phyloP scores from a whole-genome alignment of 1,140 invertebrate genomes.

The Polypedilum vanderplanki region DNA sequence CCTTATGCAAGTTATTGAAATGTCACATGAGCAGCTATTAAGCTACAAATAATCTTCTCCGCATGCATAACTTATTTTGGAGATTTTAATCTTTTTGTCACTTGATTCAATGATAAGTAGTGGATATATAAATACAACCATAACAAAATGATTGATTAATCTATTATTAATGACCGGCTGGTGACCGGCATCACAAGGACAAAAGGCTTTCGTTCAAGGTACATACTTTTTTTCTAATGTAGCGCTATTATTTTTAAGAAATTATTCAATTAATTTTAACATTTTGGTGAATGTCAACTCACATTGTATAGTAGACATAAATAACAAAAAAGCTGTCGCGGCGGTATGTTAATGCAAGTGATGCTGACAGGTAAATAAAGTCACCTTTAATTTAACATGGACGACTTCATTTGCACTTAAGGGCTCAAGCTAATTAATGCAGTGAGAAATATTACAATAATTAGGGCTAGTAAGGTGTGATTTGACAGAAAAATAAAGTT shows the following conservation, averaged over 20 bases:
- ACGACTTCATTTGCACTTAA: too few species aligned
- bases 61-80: not conserved
- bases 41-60: not conserved
- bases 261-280: slow-evolving; percentile 20
- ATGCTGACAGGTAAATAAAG: too few species aligned
- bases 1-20: slow-evolving; percentile 6
- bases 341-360: too few species aligned
- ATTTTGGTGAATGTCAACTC: slow-evolving; percentile 2
- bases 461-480: too few species aligned
- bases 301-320: too few species aligned
- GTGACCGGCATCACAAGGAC: not conserved
- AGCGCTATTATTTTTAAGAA: not conserved
- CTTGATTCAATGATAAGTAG: not conserved
- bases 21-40: not conserved
- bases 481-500: too few species aligned
- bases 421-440: too few species aligned
- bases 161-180: slow-evolving; percentile 12
- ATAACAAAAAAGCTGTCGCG: too few species aligned
- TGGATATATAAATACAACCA: not conserved
- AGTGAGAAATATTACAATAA: too few species aligned
- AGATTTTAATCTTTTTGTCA: not conserved
- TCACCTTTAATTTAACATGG: too few species aligned
- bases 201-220: not conserved
- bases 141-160: slow-evolving; percentile 6
- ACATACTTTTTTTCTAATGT: not conserved